Percentiles rank a stretch among this genome's conserved stretches.
Evolutionary conservation across 2,113 vertebrate genomes (phyloP).

Genomic region (Labeo rohita): DNA sequence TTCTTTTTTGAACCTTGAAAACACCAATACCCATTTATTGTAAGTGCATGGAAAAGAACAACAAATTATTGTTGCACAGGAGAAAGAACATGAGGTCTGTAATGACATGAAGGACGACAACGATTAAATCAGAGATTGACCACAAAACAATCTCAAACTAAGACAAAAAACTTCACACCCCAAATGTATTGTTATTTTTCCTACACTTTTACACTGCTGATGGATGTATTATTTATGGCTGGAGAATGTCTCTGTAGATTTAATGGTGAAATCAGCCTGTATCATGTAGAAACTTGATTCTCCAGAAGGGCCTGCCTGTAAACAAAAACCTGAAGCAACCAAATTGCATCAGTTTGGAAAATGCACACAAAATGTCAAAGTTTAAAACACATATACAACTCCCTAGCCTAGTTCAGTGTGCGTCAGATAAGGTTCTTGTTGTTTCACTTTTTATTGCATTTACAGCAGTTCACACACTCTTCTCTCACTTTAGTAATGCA

Average conservation of each 20-base stretch:
- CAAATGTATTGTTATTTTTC: conserved; percentile 3
- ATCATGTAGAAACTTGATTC: background rate
- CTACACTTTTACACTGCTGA: conserved; percentile 18
- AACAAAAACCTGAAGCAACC: conserved; percentile 33
- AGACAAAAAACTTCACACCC: background rate
- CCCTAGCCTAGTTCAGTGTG: background rate
- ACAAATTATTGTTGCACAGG: background rate
- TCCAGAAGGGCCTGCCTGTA: conserved; percentile 2
- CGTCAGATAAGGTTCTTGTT: background rate
- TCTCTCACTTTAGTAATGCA: background rate
- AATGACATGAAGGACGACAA: background rate
- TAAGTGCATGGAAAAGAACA: background rate
- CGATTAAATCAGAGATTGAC: background rate
- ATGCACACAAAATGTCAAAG: conserved; percentile 9
- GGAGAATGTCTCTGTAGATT: background rate
- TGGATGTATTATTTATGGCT: conserved; percentile 44
- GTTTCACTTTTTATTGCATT: conserved; percentile 5
- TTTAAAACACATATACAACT: background rate
- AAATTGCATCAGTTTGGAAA: conserved; percentile 30
- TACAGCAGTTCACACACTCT: background rate
- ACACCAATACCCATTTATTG: background rate
- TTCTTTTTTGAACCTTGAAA: background rate
- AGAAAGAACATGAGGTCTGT: background rate
- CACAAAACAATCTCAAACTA: background rate
- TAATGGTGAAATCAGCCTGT: background rate